Evolutionary conservation across 2,113 vertebrate species (phyloP), one percentile per base, ranked within the genome.

Genomic region (mouse (Mus musculus)): DNA sequence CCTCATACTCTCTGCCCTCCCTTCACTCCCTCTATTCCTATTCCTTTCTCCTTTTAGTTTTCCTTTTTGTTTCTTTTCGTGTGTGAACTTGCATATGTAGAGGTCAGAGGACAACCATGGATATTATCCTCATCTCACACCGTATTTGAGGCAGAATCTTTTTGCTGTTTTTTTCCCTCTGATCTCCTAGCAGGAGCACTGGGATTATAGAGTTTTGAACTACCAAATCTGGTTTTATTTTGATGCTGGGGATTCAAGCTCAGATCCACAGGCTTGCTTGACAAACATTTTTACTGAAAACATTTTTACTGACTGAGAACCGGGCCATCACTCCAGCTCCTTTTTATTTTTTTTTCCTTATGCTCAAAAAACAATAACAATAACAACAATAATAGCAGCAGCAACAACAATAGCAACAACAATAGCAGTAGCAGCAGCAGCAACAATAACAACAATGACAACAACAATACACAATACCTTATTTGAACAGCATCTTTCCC

Each of bases 291-390:
- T 42, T 9, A 63, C 28, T 5, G 24, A 19, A 76, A 46, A 33
- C 26, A 19, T 10, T 63, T 85, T 42, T 9, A 63, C 28, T 5
- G 24, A 19, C 59, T 67, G 16, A 86, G 26, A 14, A 12, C 22
- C 49, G 39, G 65, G 39, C 63, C 39, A 67, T 49, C 8, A 36
- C 56, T 56, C 24, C 12, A 61, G 36, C 20, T n/a, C 28, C 84
- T 95, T 88, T 87, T 36, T 13, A 67, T 49, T 42, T 78, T 97
- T 28, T 84, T 49, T 49, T 49, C 46, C 16, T 88, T 61, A 54
- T 80, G 71, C n/a, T 63, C 46, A 12, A 12, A 12, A 42, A 61
- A 46, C 11, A 71, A 36, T 3, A 5, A 14, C 54, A 82, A 14
- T 2, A 36, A 28, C 24, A 24, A 6, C 72, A 73, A 7, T 3